phyloP scores from a whole-genome alignment of 2,113 vertebrate species.

The Mustelus asterias region DNA sequence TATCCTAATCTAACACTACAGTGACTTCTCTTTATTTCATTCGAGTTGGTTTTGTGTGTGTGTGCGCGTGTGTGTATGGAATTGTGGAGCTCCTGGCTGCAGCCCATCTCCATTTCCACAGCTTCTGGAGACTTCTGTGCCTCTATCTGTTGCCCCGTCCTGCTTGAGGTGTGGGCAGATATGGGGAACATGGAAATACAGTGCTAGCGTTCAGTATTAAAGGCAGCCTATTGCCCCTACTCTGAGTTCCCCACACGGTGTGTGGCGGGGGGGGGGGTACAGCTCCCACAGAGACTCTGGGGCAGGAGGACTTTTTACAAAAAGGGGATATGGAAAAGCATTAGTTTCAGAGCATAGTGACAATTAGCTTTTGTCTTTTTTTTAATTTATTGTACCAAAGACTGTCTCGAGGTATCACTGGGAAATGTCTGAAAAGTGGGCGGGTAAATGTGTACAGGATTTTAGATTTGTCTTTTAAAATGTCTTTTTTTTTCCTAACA shows the following conservation, averaged over 20 bases:
- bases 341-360: background rate
- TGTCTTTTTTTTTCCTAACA: slow-evolving; percentile 24
- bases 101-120: background rate
- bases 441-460: background rate
- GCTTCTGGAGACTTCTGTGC: background rate
- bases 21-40: background rate
- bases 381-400: slow-evolving; percentile 27
- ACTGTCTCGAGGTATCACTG: background rate
- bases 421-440: background rate
- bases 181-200: background rate
- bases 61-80: background rate
- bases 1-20: background rate
- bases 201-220: background rate
- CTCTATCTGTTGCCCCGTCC: background rate
- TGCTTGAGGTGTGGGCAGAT: background rate
- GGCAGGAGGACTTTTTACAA: background rate
- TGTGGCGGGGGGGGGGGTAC: background rate
- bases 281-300: background rate
- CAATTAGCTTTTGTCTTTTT: slow-evolving; percentile 2
- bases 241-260: background rate
- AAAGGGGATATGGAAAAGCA: background rate
- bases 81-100: background rate
- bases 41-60: background rate
- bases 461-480: slow-evolving; percentile 27
- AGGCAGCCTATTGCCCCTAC: background rate